A percentile compares a stretch with the other conserved stretches of the same genome.
Evolutionary conservation across 2,797 vertebrate genomes (phyloP).

Genomic region (Schizopygopsis pylzovi): DNA sequence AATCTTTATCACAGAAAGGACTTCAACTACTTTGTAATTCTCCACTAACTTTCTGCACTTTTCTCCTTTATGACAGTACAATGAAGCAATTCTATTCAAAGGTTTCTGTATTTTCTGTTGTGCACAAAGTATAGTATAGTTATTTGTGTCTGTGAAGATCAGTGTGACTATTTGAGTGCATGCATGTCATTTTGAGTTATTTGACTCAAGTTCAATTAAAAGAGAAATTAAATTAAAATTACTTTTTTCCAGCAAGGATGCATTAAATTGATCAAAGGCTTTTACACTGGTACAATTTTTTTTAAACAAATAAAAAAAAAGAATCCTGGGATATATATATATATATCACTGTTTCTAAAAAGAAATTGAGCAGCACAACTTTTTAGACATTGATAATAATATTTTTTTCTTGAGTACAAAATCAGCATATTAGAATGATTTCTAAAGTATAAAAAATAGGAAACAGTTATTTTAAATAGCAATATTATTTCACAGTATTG

Average conservation of each 20-base stretch:
- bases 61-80: background rate
- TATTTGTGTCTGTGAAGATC: background rate
- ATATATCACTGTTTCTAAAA: background rate
- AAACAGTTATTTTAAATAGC: background rate
- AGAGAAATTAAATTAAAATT: background rate
- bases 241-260: background rate
- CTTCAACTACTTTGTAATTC: conserved; percentile 6
- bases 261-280: background rate
- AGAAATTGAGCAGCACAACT: background rate
- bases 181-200: background rate
- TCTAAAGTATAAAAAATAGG: background rate
- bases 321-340: background rate
- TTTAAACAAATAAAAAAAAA: too few species aligned
- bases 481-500: background rate
- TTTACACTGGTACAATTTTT: background rate
- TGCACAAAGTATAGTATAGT: background rate
- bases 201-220: background rate
- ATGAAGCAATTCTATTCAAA: background rate
- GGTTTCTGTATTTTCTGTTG: background rate
- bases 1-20: background rate
- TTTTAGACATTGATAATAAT: background rate
- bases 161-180: background rate
- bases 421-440: background rate
- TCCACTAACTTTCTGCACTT: background rate
- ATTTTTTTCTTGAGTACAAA: too few species aligned